A percentile compares a stretch with the other conserved stretches of the same genome.
Evolutionary conservation across 2,797 vertebrate species (phyloP).

Genomic region (Myotis daubentonii): DNA sequence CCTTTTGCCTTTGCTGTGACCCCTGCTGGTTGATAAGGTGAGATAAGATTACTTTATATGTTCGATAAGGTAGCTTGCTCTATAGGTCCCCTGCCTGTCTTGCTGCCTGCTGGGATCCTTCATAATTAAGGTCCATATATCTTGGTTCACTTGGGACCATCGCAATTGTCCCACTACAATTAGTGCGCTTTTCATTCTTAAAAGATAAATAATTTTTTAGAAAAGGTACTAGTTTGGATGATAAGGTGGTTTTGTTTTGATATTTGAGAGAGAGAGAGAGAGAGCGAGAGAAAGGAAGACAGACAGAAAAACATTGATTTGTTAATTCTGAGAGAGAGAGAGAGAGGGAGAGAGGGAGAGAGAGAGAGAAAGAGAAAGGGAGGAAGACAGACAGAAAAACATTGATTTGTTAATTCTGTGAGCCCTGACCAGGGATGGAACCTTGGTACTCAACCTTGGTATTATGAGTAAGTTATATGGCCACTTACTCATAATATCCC

Average conservation of each 20-base stretch:
- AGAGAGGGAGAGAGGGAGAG: no score
- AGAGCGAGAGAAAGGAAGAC: no score
- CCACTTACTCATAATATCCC: background rate
- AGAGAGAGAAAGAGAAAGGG: no score
- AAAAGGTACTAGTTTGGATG: constrained; percentile 13
- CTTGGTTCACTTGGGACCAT: background rate
- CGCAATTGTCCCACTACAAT: background rate
- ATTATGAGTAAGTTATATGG: background rate
- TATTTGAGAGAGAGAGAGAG: background rate
- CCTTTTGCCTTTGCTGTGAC: background rate
- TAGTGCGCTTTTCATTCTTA: constrained; percentile 35
- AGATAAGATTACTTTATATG: background rate
- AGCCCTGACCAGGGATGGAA: background rate
- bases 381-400: background rate
- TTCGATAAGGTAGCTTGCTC: background rate
- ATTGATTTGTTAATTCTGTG: background rate
- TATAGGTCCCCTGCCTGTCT: background rate
- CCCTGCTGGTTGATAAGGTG: background rate
- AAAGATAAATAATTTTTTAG: no score
- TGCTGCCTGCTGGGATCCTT: background rate
- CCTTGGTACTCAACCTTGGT: background rate
- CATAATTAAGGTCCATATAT: background rate
- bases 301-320: background rate
- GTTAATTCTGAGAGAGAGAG: no score
- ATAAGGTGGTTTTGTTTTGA: background rate